Conservation (phyloP, 2,888 invertebrate species). For the Cosmia pyralina region DNA sequence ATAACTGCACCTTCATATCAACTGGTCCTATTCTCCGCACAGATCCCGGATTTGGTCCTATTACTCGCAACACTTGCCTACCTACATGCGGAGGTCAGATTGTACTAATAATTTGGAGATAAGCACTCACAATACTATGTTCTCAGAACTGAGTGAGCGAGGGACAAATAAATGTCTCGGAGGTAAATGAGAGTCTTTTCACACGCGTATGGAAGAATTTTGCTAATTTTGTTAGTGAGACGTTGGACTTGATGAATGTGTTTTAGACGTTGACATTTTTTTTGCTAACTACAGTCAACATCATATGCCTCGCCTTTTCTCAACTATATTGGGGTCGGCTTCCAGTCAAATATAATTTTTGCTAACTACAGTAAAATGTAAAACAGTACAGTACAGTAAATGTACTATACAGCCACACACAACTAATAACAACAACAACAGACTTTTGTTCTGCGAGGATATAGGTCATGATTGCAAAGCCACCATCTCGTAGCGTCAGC, state of each 20-base stretch:
- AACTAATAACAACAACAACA: background rate
- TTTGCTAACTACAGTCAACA: background rate
- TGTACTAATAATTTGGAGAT: constrained; percentile 55
- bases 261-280: background rate
- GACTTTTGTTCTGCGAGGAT: constrained; percentile 20
- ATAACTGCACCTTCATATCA: constrained; percentile 29
- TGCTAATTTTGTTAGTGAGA: constrained; percentile 15
- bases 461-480: constrained; percentile 39
- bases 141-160: constrained; percentile 12
- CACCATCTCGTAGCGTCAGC: constrained; percentile 19
- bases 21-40: constrained; percentile 16
- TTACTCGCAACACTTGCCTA: constrained; percentile 36
- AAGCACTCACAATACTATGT: constrained; percentile 38
- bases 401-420: no score
- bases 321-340: no score
- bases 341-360: background rate
- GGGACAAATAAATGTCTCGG: constrained; percentile 27
- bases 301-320: no score
- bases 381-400: no score
- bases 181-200: constrained; percentile 32
- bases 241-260: background rate
- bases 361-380: background rate
- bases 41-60: constrained; percentile 50
- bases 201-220: constrained; percentile 8
- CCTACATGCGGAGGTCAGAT: constrained; percentile 42